Evolutionary conservation across 1,140 invertebrate species (phyloP), one percentile per base, ranked within the genome.

Genomic region (Tyrophagus putrescentiae): DNA sequence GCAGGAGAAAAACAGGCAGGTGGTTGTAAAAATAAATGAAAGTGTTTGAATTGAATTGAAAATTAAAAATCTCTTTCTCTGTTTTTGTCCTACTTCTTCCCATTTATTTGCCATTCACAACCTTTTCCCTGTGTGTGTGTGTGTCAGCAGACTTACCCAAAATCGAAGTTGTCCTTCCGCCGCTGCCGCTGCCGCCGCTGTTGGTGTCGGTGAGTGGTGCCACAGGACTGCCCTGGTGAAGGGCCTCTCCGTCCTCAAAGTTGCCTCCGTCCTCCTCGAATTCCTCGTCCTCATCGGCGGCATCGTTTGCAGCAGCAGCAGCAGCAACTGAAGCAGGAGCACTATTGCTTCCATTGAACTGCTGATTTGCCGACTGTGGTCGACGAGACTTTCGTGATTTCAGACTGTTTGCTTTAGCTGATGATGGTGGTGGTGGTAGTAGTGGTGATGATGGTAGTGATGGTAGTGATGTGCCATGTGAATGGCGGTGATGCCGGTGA

Each of bases 391-490:
- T 48, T 48, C 45, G 45, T 48, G 45, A 48, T 29, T 48, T 48
- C 21, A 48, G 45, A 48, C 45, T 48, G 45, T 48, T 48, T 48
- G 45, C 45, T 48, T 48, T 48, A 7, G 45, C 45, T 48, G 45
- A 13, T 48, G 7, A 25, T 7, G 45, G 31, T 48, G 7, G 13
- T 39, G 21, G 21, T 13, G 36, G 21, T 39, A 13, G 21, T 21
- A 39, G 21, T 39, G 13, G 21, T 13, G 21, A 39, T 39, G 13
- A 39, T 13, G 21, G 13, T 39, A 39, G 21, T 13, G 21, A 39
- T 39, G 36, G 36, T 21, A 39, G 13, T 21, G 21, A 39, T 39
- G 36, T 39, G n/a, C n/a, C n/a, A n/a, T n/a, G n/a, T n/a, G n/a
- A n/a, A n/a, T n/a, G n/a, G n/a, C n/a, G n/a, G n/a, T n/a, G n/a